A percentile compares a stretch with the other conserved stretches of the same genome.
phyloP scores from a whole-genome alignment of 2,113 vertebrate species.

The Anguilla japonica region DNA sequence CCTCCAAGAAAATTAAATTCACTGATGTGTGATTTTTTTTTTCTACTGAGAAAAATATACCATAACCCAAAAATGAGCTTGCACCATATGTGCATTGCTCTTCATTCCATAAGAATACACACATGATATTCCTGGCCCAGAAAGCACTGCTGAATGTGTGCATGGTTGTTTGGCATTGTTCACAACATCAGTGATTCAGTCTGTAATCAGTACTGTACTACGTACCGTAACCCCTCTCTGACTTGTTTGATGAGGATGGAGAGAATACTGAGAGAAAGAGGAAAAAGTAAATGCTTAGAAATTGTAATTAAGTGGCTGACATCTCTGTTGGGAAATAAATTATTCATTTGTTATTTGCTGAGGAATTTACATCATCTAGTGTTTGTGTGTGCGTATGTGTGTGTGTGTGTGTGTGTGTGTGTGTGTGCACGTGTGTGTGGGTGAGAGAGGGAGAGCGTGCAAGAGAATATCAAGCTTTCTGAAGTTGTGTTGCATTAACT shows the following conservation, averaged over 20 bases:
- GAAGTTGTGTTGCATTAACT: neutral
- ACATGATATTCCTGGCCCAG: neutral
- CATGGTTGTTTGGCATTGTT: neutral
- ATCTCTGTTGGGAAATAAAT: slow-evolving; percentile 65
- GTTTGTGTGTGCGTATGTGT: no score
- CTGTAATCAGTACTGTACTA: slow-evolving; percentile 1
- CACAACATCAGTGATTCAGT: neutral
- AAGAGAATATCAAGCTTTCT: slow-evolving; percentile 12
- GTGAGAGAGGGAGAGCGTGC: slow-evolving; percentile 1
- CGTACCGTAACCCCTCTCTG: neutral
- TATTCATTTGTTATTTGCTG: slow-evolving; percentile 65
- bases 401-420: no score
- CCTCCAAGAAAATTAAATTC: neutral
- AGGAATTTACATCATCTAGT: slow-evolving; percentile 52
- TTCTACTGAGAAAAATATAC: neutral
- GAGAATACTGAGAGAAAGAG: slow-evolving; percentile 9
- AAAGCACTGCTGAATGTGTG: neutral
- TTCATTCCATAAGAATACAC: neutral
- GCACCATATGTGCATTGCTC: neutral
- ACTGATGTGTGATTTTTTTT: neutral
- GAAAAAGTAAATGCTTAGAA: slow-evolving; percentile 63
- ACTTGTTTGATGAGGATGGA: neutral
- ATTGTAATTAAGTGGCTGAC: slow-evolving; percentile 69
- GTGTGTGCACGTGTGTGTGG: no score
- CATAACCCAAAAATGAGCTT: neutral